Percentiles rank a stretch among this genome's conserved stretches.
Evolutionary conservation across 1,140 invertebrate species (phyloP).

Genomic region (Drosophila busckii): DNA sequence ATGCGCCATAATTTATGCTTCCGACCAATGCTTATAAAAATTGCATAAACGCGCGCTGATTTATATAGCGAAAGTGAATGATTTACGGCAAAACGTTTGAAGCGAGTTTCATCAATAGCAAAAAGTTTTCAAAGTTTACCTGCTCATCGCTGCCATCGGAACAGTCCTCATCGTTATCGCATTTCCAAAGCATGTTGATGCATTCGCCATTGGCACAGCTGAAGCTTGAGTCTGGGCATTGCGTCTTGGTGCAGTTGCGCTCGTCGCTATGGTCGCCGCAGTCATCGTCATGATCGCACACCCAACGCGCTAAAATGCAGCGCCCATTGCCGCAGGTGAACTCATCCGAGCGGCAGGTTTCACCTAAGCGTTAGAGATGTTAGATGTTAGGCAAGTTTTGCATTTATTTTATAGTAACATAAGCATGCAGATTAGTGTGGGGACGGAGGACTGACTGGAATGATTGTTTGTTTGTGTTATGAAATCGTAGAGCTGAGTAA

Average conservation of each 20-base stretch:
- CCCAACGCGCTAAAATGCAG: constrained; percentile 92
- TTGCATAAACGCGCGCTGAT: too few species aligned
- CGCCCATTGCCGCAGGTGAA: constrained; percentile 94
- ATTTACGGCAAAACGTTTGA: too few species aligned
- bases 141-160: constrained; percentile 88
- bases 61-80: too few species aligned
- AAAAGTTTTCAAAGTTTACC: constrained; percentile 78
- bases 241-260: constrained; percentile 83
- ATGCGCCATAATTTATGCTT: constrained; percentile 72
- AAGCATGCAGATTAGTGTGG: constrained; percentile 4
- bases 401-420: too few species aligned
- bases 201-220: constrained; percentile 84
- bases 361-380: constrained; percentile 81
- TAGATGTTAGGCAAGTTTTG: constrained; percentile 7
- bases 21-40: constrained; percentile 33
- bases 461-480: too few species aligned
- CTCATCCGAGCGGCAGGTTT: constrained; percentile 91
- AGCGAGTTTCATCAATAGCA: too few species aligned
- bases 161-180: constrained; percentile 92
- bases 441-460: constrained; percentile 31
- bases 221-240: constrained; percentile 84
- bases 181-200: constrained; percentile 86
- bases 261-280: constrained; percentile 92
- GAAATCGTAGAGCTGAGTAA: too few species aligned
- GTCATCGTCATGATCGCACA: constrained; percentile 92